phyloP scores from a whole-genome alignment of 2,797 vertebrate genomes.

The Borostomias antarcticus region DNA sequence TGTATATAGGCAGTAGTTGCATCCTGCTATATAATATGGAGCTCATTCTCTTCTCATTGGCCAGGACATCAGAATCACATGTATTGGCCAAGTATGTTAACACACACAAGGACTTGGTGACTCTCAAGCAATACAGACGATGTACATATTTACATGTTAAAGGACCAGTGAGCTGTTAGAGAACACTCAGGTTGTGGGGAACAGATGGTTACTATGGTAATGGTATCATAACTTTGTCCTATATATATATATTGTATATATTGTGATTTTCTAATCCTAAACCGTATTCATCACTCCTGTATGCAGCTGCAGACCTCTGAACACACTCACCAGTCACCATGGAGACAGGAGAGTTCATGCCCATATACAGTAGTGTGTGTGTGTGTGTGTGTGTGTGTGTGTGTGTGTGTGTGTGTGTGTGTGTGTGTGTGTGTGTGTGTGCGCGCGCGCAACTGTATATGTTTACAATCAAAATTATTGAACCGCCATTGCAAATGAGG shows the following conservation, averaged over 20 bases:
- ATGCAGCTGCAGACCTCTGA: conserved; percentile 1
- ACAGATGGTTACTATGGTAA: not conserved
- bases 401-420: not conserved
- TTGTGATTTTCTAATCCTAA: conserved; percentile 29
- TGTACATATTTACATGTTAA: conserved; percentile 1
- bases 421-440: not conserved
- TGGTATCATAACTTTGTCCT: conserved; percentile 26
- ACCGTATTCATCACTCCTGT: not conserved
- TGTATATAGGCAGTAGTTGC: too few relatives aligned
- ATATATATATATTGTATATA: conserved; percentile 31
- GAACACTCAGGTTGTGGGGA: not conserved
- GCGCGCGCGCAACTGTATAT: too few relatives aligned
- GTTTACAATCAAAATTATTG: too few relatives aligned
- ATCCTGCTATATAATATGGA: not conserved
- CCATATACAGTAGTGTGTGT: too few relatives aligned
- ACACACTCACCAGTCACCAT: not conserved
- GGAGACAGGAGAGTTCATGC: too few relatives aligned
- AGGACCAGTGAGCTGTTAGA: not conserved
- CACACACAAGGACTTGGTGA: too few relatives aligned
- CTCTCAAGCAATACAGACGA: too few relatives aligned
- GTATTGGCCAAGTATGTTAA: too few relatives aligned
- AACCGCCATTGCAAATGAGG: too few relatives aligned
- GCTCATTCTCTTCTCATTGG: not conserved
- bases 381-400: not conserved
- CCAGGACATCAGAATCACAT: too few relatives aligned